phyloP scores from a whole-genome alignment of 2,888 invertebrate species.

The Hypomecis punctinalis region DNA sequence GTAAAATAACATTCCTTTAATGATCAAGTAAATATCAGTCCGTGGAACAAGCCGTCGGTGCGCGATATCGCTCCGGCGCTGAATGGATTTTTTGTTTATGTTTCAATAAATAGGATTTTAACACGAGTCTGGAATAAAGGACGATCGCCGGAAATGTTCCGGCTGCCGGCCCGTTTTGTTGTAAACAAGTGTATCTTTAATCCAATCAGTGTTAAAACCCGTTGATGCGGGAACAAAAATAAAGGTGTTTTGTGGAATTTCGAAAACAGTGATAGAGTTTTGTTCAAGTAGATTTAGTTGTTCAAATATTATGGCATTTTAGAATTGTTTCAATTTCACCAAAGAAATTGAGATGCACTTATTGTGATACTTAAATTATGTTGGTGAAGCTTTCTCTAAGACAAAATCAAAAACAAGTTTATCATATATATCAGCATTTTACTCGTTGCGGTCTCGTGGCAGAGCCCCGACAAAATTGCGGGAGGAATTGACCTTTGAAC shows the following conservation, averaged over 20 bases:
- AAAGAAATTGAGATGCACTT: too few species aligned
- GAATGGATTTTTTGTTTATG: conserved; percentile 29
- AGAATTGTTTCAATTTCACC: too few species aligned
- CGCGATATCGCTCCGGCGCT: conserved; percentile 15
- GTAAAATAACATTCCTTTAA: conserved; percentile 18
- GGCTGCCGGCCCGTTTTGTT: conserved; percentile 9
- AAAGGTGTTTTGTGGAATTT: conserved; percentile 15
- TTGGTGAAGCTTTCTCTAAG: too few species aligned
- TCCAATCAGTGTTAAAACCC: conserved; percentile 27
- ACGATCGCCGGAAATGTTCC: conserved; percentile 14
- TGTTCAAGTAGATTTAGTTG: background rate
- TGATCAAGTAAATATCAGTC: conserved; percentile 12
- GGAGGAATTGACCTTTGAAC: too few species aligned
- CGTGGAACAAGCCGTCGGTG: conserved; percentile 9
- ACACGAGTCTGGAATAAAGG: conserved; percentile 25
- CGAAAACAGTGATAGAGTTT: background rate
- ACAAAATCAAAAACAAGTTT: too few species aligned
- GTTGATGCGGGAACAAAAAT: conserved; percentile 12
- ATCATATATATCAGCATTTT: too few species aligned
- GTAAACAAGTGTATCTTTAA: conserved; percentile 34
- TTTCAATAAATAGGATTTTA: conserved; percentile 33
- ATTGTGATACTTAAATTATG: too few species aligned
- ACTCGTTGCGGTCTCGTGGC: too few species aligned
- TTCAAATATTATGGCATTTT: too few species aligned
- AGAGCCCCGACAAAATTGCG: too few species aligned